These are phyloP conservation scores for Lethrus apterus DNA, from an alignment of 1,140 invertebrate genomes.

Conservation along the genomic window DNA sequence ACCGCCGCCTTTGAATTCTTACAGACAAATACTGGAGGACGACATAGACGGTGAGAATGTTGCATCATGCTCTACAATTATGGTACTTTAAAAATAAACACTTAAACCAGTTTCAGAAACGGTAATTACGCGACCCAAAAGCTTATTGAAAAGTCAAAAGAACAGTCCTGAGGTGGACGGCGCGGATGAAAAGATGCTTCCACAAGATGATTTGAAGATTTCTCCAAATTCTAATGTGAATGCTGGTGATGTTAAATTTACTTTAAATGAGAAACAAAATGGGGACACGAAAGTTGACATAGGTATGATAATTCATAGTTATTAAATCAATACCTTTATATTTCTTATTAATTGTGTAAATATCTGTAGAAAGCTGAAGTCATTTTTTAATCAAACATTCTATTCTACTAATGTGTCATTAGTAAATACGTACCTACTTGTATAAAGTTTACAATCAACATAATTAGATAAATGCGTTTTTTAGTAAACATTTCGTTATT, in stretches of 20 bases:
- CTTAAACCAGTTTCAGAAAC: conserved; percentile 35
- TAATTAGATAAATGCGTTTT: too few relatives aligned
- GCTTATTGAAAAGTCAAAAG: conserved; percentile 24
- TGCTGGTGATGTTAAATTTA: conserved; percentile 60
- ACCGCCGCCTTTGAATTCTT: conserved; percentile 34
- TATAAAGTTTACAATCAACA: too few relatives aligned
- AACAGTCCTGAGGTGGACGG: conserved; percentile 41
- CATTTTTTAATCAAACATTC: too few relatives aligned
- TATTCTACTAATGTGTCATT: too few relatives aligned
- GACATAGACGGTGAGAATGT: conserved; percentile 46
- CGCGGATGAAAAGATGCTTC: conserved; percentile 60
- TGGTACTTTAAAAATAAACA: conserved; percentile 9
- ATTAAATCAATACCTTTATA: neutral
- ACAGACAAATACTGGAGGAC: conserved; percentile 52
- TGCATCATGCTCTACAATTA: conserved; percentile 21
- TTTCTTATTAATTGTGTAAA: too few relatives aligned
- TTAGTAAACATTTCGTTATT: too few relatives aligned
- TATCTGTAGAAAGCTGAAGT: too few relatives aligned
- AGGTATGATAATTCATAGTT: too few relatives aligned
- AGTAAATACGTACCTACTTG: too few relatives aligned
- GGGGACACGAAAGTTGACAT: conserved; percentile 84
- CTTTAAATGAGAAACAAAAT: conserved; percentile 62
- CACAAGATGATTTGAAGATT: conserved; percentile 45
- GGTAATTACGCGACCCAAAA: conserved; percentile 36
- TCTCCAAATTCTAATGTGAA: conserved; percentile 45